These are phyloP conservation scores for Geotrupes spiniger DNA, from an alignment of 2,888 invertebrate genomes.

Conservation along the genomic window DNA sequence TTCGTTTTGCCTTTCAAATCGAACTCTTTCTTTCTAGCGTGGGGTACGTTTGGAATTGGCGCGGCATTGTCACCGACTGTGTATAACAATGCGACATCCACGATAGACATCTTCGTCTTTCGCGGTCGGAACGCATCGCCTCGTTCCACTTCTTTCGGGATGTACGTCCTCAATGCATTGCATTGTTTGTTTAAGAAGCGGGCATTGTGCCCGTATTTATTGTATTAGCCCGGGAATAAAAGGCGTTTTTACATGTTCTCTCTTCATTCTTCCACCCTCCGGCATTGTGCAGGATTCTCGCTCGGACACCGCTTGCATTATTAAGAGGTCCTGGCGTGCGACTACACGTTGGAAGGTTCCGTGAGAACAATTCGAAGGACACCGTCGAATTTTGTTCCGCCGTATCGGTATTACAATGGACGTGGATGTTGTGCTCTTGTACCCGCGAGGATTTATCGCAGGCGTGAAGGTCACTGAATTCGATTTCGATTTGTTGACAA, in stretches of 20 bases:
- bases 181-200: constrained; percentile 41
- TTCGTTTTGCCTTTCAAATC: constrained; percentile 6
- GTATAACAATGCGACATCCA: constrained; percentile 4
- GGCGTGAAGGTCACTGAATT: no score
- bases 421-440: no score
- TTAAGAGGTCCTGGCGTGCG: constrained; percentile 16
- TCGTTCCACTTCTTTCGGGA: constrained; percentile 18
- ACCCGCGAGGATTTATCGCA: no score
- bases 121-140: constrained; percentile 3
- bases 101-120: constrained; percentile 35
- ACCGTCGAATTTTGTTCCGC: neutral
- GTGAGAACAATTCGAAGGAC: constrained; percentile 17
- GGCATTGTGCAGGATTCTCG: constrained; percentile 22
- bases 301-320: constrained; percentile 19
- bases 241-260: constrained; percentile 42
- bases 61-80: constrained; percentile 33
- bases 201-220: constrained; percentile 44
- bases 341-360: constrained; percentile 21
- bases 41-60: constrained; percentile 36
- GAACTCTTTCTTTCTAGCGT: constrained; percentile 35
- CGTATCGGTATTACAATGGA: no score
- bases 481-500: no score
- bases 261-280: constrained; percentile 32
- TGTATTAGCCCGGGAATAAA: constrained; percentile 44
- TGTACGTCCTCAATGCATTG: constrained; percentile 28